Conservation (phyloP, 2,113 vertebrate genomes). For the Muscicapa adusta region DNA sequence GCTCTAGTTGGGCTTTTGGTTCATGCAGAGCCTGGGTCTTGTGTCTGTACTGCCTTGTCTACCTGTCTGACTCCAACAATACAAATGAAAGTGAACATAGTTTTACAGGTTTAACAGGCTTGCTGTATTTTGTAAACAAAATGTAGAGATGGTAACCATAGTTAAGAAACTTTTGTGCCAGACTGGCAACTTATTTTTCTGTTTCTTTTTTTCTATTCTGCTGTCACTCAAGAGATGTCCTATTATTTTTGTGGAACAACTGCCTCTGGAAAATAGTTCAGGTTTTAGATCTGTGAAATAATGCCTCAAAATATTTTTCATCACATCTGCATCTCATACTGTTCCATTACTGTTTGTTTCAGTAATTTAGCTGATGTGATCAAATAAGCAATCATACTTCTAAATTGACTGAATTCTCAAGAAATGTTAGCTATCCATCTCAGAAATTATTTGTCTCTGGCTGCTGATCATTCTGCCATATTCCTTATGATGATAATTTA, state of each 20-base stretch:
- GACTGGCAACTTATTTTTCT: not conserved
- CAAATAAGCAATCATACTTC: constrained; percentile 11
- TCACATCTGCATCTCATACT: not conserved
- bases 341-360: constrained; percentile 3
- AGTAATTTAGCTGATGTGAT: constrained; percentile 11
- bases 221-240: not conserved
- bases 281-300: not conserved
- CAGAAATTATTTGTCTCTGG: not conserved
- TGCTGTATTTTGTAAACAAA: not conserved
- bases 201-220: not conserved
- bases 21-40: not conserved
- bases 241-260: not conserved
- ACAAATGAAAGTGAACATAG: not conserved
- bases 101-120: not conserved
- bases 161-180: not conserved
- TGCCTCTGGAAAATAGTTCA: not conserved
- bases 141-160: not conserved
- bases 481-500: constrained; percentile 15
- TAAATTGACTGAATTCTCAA: not conserved
- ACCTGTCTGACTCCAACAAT: not conserved
- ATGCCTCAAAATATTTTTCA: constrained; percentile 12
- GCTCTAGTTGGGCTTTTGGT: not conserved
- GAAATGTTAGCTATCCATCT: not conserved
- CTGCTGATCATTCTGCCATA: not conserved
- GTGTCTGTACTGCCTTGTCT: not conserved